These are phyloP conservation scores for Hyles vespertilio DNA, from an alignment of 1,140 invertebrate species.

Conservation along the genomic window DNA sequence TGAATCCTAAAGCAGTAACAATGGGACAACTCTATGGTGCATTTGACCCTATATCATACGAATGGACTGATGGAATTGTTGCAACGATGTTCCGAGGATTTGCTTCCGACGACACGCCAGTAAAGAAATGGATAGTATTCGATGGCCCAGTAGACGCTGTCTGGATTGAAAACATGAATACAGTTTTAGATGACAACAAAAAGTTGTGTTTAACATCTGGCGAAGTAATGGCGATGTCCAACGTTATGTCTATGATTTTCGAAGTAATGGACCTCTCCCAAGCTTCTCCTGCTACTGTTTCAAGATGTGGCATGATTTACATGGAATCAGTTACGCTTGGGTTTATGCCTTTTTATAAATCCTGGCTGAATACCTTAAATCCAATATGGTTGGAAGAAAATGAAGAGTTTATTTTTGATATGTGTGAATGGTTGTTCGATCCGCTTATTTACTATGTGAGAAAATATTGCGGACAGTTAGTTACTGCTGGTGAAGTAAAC, in stretches of 20 bases:
- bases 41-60: constrained; percentile 92
- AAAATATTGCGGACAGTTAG: constrained; percentile 80
- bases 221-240: constrained; percentile 92
- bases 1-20: constrained; percentile 95
- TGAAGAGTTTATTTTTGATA: constrained; percentile 77
- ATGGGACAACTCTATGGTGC: constrained; percentile 94
- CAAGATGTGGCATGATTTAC: constrained; percentile 97
- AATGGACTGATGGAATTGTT: constrained; percentile 93
- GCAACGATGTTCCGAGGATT: constrained; percentile 85
- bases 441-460: constrained; percentile 81
- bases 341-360: constrained; percentile 82
- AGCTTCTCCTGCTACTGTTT: constrained; percentile 93
- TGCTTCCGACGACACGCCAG: constrained; percentile 79
- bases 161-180: constrained; percentile 98
- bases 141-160: constrained; percentile 96
- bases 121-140: constrained; percentile 90
- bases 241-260: constrained; percentile 93
- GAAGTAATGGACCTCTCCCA: constrained; percentile 94
- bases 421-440: constrained; percentile 87
- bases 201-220: constrained; percentile 91
- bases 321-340: constrained; percentile 88
- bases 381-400: constrained; percentile 81
- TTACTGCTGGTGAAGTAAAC: constrained; percentile 86
- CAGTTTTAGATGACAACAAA: constrained; percentile 95
- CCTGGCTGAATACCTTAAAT: constrained; percentile 84